Evolutionary conservation across 2,113 vertebrate genomes (phyloP).

Genomic region (Gymnogyps californianus): DNA sequence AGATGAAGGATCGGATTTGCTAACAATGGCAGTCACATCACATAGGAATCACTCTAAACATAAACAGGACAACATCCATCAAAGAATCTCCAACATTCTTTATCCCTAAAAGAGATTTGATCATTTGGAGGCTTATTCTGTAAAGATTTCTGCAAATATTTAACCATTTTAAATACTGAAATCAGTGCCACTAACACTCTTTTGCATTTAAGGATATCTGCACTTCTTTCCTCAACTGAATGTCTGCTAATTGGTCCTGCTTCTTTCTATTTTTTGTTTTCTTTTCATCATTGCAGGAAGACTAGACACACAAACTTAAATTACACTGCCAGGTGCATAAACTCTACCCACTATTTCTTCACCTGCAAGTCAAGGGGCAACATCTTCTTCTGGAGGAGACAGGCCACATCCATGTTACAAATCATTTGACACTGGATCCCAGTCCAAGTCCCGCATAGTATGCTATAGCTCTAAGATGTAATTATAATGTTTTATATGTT

Average conservation of each 20-base stretch:
- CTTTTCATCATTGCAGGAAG: not conserved
- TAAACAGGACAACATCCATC: not conserved
- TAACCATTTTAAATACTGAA: not conserved
- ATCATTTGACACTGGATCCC: not conserved
- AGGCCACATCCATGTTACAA: not conserved
- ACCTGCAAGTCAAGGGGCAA: not conserved
- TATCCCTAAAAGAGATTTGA: not conserved
- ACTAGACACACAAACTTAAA: not conserved
- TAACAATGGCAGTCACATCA: not conserved
- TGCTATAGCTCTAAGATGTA: not conserved
- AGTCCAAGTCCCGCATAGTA: not conserved
- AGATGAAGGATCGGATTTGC: fast-evolving
- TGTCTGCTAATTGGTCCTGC: not conserved
- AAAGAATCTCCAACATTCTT: not conserved
- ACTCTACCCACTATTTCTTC: not conserved
- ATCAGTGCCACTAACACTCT: not conserved
- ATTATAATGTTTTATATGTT: not conserved
- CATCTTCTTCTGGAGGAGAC: not conserved
- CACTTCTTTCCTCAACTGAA: not conserved
- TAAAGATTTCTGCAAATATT: not conserved
- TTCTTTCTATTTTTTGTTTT: not conserved
- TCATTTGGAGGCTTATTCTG: not conserved
- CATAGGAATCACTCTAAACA: not conserved
- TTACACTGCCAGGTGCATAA: not conserved
- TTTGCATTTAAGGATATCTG: not conserved